Percentiles rank a stretch among this genome's conserved stretches.
phyloP scores from a whole-genome alignment of 2,113 vertebrate species.

The Cyanistes caeruleus region DNA sequence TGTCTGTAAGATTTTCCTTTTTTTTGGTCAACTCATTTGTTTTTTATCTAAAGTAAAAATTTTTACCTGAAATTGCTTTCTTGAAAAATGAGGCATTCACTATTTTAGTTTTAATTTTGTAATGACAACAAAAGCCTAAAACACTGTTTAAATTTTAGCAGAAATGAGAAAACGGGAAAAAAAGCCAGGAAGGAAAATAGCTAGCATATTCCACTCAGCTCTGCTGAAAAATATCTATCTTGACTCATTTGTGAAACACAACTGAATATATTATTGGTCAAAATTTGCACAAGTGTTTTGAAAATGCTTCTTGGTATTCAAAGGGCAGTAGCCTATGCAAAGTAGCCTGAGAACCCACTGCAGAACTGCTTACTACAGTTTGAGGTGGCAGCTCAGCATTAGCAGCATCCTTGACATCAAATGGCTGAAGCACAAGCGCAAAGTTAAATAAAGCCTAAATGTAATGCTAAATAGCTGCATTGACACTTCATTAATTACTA shows the following conservation, averaged over 20 bases:
- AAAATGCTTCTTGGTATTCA: neutral
- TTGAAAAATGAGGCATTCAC: neutral
- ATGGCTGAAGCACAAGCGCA: neutral
- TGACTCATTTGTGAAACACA: neutral
- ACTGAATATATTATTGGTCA: neutral
- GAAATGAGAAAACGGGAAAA: neutral
- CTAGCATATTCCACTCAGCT: neutral
- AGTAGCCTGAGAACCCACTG: neutral
- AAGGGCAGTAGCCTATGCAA: neutral
- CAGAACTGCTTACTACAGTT: neutral
- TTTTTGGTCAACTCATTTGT: neutral
- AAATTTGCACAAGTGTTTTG: neutral
- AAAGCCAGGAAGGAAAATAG: neutral
- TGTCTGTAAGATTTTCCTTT: neutral
- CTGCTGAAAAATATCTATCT: neutral
- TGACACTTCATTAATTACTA: conserved; percentile 40
- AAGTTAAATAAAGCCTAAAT: neutral
- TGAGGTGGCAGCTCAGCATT: neutral
- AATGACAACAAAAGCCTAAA: neutral
- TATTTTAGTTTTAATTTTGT: neutral
- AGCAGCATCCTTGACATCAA: neutral
- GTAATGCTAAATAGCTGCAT: neutral
- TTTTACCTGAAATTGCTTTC: neutral
- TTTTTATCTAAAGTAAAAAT: neutral
- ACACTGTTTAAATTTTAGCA: neutral